Base-by-base conservation (phyloP, 1,140 invertebrate species). In the Apocrypta bakeri region DNA sequence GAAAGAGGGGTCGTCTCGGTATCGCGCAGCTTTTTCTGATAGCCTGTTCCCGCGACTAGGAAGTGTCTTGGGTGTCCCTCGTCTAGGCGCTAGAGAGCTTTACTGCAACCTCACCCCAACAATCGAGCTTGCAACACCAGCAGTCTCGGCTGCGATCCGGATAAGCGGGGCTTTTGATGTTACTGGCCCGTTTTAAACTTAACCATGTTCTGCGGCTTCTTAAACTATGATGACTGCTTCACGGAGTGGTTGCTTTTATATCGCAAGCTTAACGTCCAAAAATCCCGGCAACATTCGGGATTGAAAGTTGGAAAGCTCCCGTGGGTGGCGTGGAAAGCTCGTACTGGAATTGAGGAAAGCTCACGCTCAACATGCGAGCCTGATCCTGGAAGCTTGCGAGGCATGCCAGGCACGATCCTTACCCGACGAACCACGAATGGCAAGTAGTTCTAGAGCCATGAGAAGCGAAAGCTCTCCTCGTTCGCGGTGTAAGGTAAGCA, bases 161-260 rank as follows among this genome's bases (percentile, higher is more conserved):
- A 88, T 91, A 91, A 85, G 71, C 84, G 78, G 87, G 88, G 89
- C 90, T 90, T 91, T 91, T 91, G 90, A 91, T 90, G 89, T 91
- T 91, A 90, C 89, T 91, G 87, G 86, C 87, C 61, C 78, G 48
- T 75, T 77, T 84, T 72, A 76, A 84, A 81, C 78, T 83, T 78
- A 33, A 73, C 63, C 24, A 21, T 37, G 27, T 25, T 64, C 75
- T 12, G 11, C 25, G n/a, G 33, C 3, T n/a, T 40, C 31, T 64
- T 66, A 21, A 12, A 77, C 63, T 4, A n/a, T 4, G 25, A n/a
- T 21, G 25, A 11, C n/a, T 71, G 9, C 8, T 75, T 74, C 85
- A 42, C 69, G 74, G 40, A 76, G 79, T 85, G 85, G 79, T 31
- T 71, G 63, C 8, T 64, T 64, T 27, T n/a, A 17, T 78, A 72